Base-by-base conservation (phyloP, 1,140 invertebrate genomes). In the Diprion similis region DNA sequence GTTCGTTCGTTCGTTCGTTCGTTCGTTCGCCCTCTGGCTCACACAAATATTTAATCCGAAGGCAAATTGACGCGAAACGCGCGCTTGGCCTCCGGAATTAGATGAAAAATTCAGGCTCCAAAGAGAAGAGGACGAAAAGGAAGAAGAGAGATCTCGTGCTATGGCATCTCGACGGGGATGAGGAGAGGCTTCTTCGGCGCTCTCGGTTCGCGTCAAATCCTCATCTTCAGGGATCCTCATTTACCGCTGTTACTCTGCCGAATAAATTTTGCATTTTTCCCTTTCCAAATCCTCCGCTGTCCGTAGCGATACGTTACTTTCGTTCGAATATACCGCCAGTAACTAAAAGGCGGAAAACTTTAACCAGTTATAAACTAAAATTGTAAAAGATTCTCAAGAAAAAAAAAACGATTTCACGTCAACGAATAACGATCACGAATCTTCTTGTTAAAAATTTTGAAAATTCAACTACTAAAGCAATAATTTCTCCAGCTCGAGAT, bases 21-120 rank as follows among this genome's bases (percentile, higher is more conserved):
- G 11, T 9, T 17, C 9, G 59, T 10, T 59, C 37, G 19, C 15
- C 59, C 71, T n/a, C 71, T 15, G 18, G 13, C 15, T 24, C 70
- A 9, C 24, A 72, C 37, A 72, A 72, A 72, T 72, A 72, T 72
- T 66, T 72, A 66, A 72, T 72, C 45, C n/a, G 15, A 65, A n/a
- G 71, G 71, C 65, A 72, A 66, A 72, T 72, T 72, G 71, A 72
- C 64, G 59, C 71, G 71, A 72, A 18, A 66, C 64, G 71, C 71
- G 64, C 19, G 66, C 19, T 13, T 13, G 19, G 37, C 64, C 72
- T 15, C 70, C 68, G 66, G 74, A 66, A 75, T 77, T 74, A 70
- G 70, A 73, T 74, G 72, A 80, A 80, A 80, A 80, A 80, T 80
- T 77, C 59, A 75, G 71, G 69, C 71, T 74, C 19, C 66, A 19